Evolutionary conservation across 2,797 vertebrate genomes (phyloP), one percentile per base, ranked within the genome.

Genomic region (Linurgus olivaceus): DNA sequence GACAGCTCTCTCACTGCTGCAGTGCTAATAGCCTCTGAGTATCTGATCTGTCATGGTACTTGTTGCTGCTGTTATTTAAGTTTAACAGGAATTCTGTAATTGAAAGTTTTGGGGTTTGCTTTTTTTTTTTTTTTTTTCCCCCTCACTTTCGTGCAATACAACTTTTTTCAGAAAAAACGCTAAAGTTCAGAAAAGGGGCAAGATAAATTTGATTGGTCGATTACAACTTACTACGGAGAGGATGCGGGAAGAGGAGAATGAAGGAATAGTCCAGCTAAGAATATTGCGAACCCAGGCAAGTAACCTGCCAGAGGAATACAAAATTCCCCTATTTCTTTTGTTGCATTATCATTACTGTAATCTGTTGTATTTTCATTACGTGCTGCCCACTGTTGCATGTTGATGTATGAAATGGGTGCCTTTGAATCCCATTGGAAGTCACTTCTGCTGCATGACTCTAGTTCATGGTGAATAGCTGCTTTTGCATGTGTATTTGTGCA

Each of bases 171-270:
- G 99, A 98, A 99, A 99, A 98, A 99, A 99, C 40, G 99, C 98
- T 78, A 99, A 99, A 97, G 99, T 99, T 96, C 99, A 99, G 97
- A 99, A 99, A 97, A 98, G 99, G 84, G 99, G 99, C 81, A 99
- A 99, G 98, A 99, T 99, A 76, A 99, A 99, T 96, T 98, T 99
- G 98, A 99, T 99, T 92, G 99, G 99, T 84, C 99, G 99, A 40
- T 98, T 99, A 86, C 99, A 99, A 94, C 98, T 99, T 92, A 99
- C 99, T 55, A 99, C 99, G 2, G 99, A 99, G 96, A 98, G 99
- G 96, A 99, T 99, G 99, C 98, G 99, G 92, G 99, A 99, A 97
- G 99, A 99, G 91, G 99, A 99, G 93, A 99, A 99, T 75, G 99
- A 99, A 98, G 99, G 99, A 95, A 99, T 99, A 89, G 99, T 99